Conservation (phyloP, 1,140 invertebrate species). For the Halesus radiatus region DNA sequence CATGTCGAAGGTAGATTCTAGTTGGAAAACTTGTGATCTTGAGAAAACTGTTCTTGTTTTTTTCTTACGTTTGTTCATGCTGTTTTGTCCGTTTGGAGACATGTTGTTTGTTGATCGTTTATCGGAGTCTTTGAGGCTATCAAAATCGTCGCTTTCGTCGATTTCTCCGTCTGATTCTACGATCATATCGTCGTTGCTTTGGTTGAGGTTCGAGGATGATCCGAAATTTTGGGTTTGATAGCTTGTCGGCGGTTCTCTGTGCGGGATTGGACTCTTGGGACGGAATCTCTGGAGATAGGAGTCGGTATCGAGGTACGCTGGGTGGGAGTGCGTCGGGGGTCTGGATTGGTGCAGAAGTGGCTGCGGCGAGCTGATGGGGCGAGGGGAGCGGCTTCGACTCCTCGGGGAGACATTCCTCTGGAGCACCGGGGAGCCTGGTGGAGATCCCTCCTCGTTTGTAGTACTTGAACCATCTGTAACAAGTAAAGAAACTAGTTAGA, state of each 20-base stretch:
- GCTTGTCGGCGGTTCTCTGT: slow-evolving; percentile 61
- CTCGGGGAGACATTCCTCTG: slow-evolving; percentile 64
- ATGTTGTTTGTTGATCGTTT: slow-evolving; percentile 62
- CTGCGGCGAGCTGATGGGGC: slow-evolving; percentile 64
- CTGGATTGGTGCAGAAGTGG: slow-evolving; percentile 62
- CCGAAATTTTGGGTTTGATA: slow-evolving; percentile 45
- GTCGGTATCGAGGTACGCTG: slow-evolving; percentile 64
- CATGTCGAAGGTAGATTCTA: slow-evolving; percentile 98
- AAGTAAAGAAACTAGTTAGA: slow-evolving; percentile 48
- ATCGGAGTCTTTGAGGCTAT: slow-evolving; percentile 69
- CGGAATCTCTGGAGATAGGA: slow-evolving; percentile 64
- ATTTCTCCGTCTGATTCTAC: slow-evolving; percentile 78
- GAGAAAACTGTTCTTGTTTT: slow-evolving; percentile 99
- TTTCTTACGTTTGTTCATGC: slow-evolving; percentile 91
- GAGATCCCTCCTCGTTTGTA: slow-evolving; percentile 74
- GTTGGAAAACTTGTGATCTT: slow-evolving; percentile 93
- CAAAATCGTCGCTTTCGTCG: slow-evolving; percentile 76
- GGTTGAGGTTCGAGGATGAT: slow-evolving; percentile 54
- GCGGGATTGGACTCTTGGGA: slow-evolving; percentile 64
- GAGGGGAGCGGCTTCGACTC: slow-evolving; percentile 62
- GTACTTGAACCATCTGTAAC: slow-evolving; percentile 78
- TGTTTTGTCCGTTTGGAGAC: slow-evolving; percentile 67
- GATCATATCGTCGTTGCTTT: slow-evolving; percentile 65
- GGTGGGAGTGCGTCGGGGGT: slow-evolving; percentile 64
- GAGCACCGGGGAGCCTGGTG: slow-evolving; percentile 71